phyloP scores from a whole-genome alignment of 2,113 vertebrate species.

The Clupea harengus region DNA sequence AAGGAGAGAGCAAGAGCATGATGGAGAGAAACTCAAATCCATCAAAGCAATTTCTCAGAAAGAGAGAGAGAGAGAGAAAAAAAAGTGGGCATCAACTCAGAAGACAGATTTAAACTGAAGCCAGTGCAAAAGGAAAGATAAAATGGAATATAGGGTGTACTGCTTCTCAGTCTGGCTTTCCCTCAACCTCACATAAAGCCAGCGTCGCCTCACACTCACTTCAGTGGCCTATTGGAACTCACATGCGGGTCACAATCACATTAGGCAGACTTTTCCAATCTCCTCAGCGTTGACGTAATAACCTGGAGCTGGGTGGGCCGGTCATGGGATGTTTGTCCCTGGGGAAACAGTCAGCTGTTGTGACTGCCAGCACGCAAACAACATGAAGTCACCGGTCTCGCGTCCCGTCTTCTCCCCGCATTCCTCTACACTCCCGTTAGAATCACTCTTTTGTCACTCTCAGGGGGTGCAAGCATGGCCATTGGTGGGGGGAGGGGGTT shows the following conservation, averaged over 20 bases:
- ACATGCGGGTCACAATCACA: neutral
- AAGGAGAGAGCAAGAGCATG: neutral
- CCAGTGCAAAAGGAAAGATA: neutral
- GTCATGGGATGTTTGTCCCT: conserved; percentile 6
- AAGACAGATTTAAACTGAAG: neutral
- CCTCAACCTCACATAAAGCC: neutral
- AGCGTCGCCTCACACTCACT: neutral
- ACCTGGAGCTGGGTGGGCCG: neutral
- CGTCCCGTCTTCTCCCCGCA: neutral
- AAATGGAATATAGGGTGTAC: neutral
- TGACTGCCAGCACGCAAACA: neutral
- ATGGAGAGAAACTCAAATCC: neutral
- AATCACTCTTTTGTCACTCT: neutral
- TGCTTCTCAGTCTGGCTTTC: neutral
- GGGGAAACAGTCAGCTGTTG: neutral
- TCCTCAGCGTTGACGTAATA: neutral
- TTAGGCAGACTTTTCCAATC: neutral
- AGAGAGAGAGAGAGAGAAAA: neutral
- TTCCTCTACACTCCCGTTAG: neutral
- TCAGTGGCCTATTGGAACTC: neutral
- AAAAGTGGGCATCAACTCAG: neutral
- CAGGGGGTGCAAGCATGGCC: neutral
- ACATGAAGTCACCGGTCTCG: conserved; percentile 6
- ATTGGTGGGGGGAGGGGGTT: neutral
- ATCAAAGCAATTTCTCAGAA: neutral